A percentile compares a stretch with the other conserved stretches of the same genome.
Evolutionary conservation across 2,797 vertebrate genomes (phyloP).

Genomic region (Chromis chromis): DNA sequence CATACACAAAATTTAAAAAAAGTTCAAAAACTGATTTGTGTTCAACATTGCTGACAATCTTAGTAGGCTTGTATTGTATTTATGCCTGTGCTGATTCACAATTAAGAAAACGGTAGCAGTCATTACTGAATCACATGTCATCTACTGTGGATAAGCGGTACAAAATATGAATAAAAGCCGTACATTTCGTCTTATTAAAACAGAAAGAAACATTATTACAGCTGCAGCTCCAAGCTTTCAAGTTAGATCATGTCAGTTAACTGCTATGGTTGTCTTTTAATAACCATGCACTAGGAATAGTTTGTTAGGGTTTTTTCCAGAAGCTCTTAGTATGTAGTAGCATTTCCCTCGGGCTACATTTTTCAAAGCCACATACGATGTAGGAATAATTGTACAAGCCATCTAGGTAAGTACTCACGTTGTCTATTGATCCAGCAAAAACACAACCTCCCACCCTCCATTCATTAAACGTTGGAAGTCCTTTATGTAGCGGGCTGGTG

Average conservation of each 20-base stretch:
- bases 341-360: constrained; percentile 58
- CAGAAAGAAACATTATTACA: constrained; percentile 44
- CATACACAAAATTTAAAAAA: constrained; percentile 34
- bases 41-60: constrained; percentile 52
- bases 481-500: constrained; percentile 25
- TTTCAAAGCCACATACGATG: constrained; percentile 60
- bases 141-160: constrained; percentile 11
- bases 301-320: background rate
- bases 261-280: constrained; percentile 50
- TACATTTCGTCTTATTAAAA: constrained; percentile 38
- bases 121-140: constrained; percentile 25
- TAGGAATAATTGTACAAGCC: constrained; percentile 64
- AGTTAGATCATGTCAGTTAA: constrained; percentile 32
- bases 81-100: constrained; percentile 21
- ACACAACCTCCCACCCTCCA: constrained; percentile 37
- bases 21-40: constrained; percentile 4
- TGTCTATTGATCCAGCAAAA: constrained; percentile 67
- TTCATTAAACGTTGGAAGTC: constrained; percentile 50
- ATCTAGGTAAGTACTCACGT: constrained; percentile 51
- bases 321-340: constrained; percentile 52
- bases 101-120: constrained; percentile 1
- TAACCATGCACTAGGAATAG: constrained; percentile 72
- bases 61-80: constrained; percentile 8
- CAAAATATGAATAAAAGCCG: constrained; percentile 42
- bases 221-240: constrained; percentile 59